These are phyloP conservation scores for Megaptera novaeangliae DNA, from an alignment of 2,113 vertebrate species.

Conservation along the genomic window DNA sequence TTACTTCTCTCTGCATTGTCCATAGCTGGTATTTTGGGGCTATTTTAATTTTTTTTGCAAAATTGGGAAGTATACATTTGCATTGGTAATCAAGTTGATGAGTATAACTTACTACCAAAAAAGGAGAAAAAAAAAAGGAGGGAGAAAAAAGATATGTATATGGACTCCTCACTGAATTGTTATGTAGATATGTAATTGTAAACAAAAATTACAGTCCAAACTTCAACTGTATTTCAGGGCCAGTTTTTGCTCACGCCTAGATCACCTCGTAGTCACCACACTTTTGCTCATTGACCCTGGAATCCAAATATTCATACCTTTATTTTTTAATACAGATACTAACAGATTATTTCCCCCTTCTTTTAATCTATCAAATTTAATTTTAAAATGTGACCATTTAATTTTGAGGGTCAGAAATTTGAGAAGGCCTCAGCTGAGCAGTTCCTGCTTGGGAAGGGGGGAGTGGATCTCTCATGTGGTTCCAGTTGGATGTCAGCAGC, in stretches of 20 bases:
- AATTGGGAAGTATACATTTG: not conserved
- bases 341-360: conserved; percentile 36
- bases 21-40: not conserved
- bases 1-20: not conserved
- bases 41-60: not conserved
- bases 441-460: not conserved
- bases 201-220: not conserved
- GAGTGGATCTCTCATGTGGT: not conserved
- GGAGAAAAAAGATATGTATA: fast-evolving
- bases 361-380: conserved; percentile 23
- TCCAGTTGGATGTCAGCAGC: not conserved
- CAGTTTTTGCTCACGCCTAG: conserved; percentile 27
- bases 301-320: conserved; percentile 39
- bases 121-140: not conserved
- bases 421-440: not conserved
- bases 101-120: not conserved
- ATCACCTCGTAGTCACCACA: not conserved
- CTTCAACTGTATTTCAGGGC: not conserved
- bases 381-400: not conserved
- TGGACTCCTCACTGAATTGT: not conserved
- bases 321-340: not conserved
- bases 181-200: not conserved
- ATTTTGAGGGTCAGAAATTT: not conserved
- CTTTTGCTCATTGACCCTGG: not conserved
- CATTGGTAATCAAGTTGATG: not conserved